A percentile compares a stretch with the other conserved stretches of the same genome.
Evolutionary conservation across 1,140 invertebrate species (phyloP).

Genomic region (Polypedilum vanderplanki): DNA sequence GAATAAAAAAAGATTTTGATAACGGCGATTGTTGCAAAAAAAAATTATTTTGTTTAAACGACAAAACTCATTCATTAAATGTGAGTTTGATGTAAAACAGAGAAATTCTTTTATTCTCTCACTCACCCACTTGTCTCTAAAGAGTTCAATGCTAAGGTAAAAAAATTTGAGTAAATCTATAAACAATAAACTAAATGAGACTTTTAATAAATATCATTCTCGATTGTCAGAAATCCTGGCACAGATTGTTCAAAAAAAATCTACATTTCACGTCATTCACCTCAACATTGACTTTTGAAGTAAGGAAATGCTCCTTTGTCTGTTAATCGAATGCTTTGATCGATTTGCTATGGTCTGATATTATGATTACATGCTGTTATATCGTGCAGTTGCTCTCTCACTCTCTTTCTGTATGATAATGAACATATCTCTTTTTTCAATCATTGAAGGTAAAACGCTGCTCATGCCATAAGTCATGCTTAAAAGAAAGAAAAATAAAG

Average conservation of each 20-base stretch:
- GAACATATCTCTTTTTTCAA: background rate
- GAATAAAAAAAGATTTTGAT: constrained; percentile 8
- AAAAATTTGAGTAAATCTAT: too few relatives aligned
- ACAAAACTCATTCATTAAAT: too few relatives aligned
- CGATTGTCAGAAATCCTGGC: background rate
- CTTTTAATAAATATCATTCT: background rate
- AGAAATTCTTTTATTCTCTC: too few relatives aligned
- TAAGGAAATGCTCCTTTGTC: background rate
- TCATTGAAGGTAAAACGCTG: too few relatives aligned
- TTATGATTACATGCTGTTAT: background rate
- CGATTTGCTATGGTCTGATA: constrained; percentile 4
- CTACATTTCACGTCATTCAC: background rate
- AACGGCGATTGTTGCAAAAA: background rate
- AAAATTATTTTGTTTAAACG: too few relatives aligned
- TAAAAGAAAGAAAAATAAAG: too few relatives aligned
- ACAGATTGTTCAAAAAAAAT: background rate
- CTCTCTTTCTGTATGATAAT: background rate
- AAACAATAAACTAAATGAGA: too few relatives aligned
- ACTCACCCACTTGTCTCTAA: too few relatives aligned
- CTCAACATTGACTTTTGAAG: constrained; percentile 9
- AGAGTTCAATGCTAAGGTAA: too few relatives aligned
- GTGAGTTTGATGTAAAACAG: too few relatives aligned
- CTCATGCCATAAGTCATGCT: too few relatives aligned
- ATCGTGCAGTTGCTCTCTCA: background rate
- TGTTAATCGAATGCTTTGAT: constrained; percentile 4